phyloP scores from a whole-genome alignment of 2,113 vertebrate species.

The Myrmecophaga tridactyla region DNA sequence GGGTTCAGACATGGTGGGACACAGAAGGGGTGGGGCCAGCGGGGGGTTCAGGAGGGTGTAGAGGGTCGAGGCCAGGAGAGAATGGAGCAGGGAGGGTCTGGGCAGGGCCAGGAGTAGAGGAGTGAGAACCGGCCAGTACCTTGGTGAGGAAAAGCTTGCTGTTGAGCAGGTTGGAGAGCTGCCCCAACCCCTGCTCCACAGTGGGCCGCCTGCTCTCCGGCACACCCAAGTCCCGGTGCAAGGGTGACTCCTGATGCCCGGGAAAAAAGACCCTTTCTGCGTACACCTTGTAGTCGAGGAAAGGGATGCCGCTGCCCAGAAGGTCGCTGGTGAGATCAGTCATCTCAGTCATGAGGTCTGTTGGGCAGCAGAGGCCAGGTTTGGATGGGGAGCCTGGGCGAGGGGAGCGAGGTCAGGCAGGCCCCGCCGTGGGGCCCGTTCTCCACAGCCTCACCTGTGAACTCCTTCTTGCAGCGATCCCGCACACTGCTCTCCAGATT shows the following conservation, averaged over 20 bases:
- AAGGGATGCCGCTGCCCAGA: slow-evolving; percentile 96
- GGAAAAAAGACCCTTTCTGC: slow-evolving; percentile 99
- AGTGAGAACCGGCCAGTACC: slow-evolving; percentile 79
- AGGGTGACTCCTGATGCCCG: slow-evolving; percentile 93
- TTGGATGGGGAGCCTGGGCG: rapidly evolving
- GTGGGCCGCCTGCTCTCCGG: slow-evolving; percentile 95
- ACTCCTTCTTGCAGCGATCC: slow-evolving; percentile 99
- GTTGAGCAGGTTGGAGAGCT: slow-evolving; percentile 98
- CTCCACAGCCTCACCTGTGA: slow-evolving; percentile 87
- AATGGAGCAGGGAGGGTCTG: no score
- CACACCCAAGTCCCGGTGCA: slow-evolving; percentile 94
- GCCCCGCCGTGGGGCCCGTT: neutral
- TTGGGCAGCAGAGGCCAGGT: neutral
- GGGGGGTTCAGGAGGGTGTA: no score
- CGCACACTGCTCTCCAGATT: slow-evolving; percentile 98
- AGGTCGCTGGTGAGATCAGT: slow-evolving; percentile 98
- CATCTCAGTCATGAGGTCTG: slow-evolving; percentile 99
- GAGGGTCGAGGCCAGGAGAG: no score
- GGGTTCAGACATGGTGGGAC: neutral
- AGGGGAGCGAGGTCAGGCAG: neutral
- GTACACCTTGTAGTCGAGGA: slow-evolving; percentile 96
- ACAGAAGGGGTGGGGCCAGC: no score
- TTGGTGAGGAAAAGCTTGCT: slow-evolving; percentile 99
- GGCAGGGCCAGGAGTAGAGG: neutral
- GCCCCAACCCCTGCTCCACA: slow-evolving; percentile 96